Conservation (phyloP, 2,888 invertebrate genomes). For the Macaria notata region DNA sequence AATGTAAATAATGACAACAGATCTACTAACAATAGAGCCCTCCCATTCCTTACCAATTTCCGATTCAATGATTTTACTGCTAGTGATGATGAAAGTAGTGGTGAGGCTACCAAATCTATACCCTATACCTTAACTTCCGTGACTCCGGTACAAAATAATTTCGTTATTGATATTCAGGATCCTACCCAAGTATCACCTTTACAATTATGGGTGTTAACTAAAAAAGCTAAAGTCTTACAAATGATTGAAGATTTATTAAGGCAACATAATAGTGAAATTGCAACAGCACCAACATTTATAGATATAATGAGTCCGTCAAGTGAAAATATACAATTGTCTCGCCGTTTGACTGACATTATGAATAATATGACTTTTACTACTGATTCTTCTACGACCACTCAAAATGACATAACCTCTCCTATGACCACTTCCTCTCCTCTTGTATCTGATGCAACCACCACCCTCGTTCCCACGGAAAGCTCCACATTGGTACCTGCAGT, state of each 20-base stretch:
- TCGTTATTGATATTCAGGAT: conserved; percentile 48
- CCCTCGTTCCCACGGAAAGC: conserved; percentile 33
- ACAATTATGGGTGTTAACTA: conserved; percentile 73
- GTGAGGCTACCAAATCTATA: conserved; percentile 29
- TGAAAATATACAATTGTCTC: conserved; percentile 56
- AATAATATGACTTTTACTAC: conserved; percentile 63
- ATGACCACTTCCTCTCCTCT: conserved; percentile 40
- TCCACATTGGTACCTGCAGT: conserved; percentile 20
- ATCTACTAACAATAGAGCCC: conserved; percentile 50
- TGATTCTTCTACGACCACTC: conserved; percentile 40
- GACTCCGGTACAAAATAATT: conserved; percentile 38
- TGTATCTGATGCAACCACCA: conserved; percentile 39
- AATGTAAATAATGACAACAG: conserved; percentile 41
- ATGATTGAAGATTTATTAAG: conserved; percentile 76
- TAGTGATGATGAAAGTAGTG: conserved; percentile 35
- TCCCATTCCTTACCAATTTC: conserved; percentile 66
- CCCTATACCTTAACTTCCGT: conserved; percentile 35
- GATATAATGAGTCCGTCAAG: conserved; percentile 51
- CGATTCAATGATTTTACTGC: conserved; percentile 51
- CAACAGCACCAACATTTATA: conserved; percentile 57
- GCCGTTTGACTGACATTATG: conserved; percentile 66
- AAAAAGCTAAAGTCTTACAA: conserved; percentile 73
- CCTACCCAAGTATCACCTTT: conserved; percentile 61
- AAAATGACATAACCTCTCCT: conserved; percentile 37
- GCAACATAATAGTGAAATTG: conserved; percentile 71